phyloP scores from a whole-genome alignment of 1,140 invertebrate species.

The Popillia japonica region DNA sequence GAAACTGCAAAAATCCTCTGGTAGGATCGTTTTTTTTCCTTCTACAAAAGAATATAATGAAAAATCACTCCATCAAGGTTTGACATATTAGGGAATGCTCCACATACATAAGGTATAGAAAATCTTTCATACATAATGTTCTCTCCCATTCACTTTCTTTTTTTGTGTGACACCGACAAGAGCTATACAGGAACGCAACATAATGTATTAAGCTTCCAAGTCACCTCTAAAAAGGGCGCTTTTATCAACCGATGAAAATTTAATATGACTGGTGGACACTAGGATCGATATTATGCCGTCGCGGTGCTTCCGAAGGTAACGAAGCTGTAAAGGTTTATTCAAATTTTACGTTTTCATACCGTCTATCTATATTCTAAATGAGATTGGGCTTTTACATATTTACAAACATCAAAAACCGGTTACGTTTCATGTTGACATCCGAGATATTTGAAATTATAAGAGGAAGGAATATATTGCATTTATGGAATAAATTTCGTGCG shows the following conservation, averaged over 20 bases:
- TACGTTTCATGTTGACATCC: too few relatives aligned
- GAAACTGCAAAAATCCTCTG: too few relatives aligned
- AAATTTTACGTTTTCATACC: neutral
- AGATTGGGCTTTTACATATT: neutral
- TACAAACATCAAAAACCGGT: neutral
- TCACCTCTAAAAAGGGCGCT: neutral
- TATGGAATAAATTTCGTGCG: neutral
- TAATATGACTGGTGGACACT: neutral
- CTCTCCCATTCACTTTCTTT: neutral
- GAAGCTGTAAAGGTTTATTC: neutral
- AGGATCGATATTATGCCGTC: neutral
- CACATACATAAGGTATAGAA: neutral
- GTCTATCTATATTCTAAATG: neutral
- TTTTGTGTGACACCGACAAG: neutral
- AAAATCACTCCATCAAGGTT: neutral
- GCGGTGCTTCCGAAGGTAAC: neutral
- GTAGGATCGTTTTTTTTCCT: too few relatives aligned
- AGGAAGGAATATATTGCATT: neutral
- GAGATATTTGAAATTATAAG: neutral
- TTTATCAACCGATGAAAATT: constrained; percentile 15
- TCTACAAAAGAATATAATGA: too few relatives aligned
- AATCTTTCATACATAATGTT: neutral
- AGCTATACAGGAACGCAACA: neutral
- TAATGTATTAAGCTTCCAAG: constrained; percentile 1
- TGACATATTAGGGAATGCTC: neutral